A percentile compares a stretch with the other conserved stretches of the same genome.
phyloP scores from a whole-genome alignment of 2,888 invertebrate genomes.

The Epistrophe eligans region DNA sequence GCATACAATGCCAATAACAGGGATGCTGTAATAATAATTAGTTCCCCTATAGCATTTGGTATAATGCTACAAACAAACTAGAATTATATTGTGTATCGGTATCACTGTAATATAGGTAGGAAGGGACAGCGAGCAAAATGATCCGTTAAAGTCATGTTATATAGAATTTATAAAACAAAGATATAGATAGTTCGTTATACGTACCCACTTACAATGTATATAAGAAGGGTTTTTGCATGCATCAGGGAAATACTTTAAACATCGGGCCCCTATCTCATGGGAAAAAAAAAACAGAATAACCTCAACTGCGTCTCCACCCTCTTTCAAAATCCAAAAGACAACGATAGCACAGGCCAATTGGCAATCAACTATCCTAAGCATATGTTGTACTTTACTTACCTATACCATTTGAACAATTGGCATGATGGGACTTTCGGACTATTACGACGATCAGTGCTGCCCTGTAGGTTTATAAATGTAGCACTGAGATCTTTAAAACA shows the following conservation, averaged over 20 bases:
- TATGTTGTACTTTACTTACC: slow-evolving; percentile 2
- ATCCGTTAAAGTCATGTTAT: slow-evolving; percentile 66
- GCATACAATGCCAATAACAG: slow-evolving; percentile 3
- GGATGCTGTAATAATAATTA: slow-evolving; percentile 50
- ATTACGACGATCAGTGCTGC: slow-evolving; percentile 7
- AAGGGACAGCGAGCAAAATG: slow-evolving; percentile 37
- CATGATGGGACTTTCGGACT: slow-evolving; percentile 29
- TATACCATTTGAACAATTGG: slow-evolving; percentile 45
- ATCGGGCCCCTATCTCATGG: slow-evolving; percentile 35
- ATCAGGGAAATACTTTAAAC: background rate
- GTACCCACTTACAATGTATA: slow-evolving; percentile 35
- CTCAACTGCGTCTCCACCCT: slow-evolving; percentile 1
- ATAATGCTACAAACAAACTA: slow-evolving; percentile 13
- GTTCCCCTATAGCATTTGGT: slow-evolving; percentile 30
- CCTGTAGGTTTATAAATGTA: background rate
- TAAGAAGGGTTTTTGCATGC: slow-evolving; percentile 25
- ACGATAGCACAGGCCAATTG: slow-evolving; percentile 61
- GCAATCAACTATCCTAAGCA: slow-evolving; percentile 63
- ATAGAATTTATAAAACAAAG: slow-evolving; percentile 55
- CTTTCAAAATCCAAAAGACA: slow-evolving; percentile 12
- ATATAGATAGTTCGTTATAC: no score
- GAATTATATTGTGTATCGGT: slow-evolving; percentile 7
- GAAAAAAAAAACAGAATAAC: slow-evolving; percentile 42
- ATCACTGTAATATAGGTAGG: slow-evolving; percentile 7
- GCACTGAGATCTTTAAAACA: background rate